Evolutionary conservation across 2,888 invertebrate genomes (phyloP).

Genomic region (Leptopilina drosophilae): DNA sequence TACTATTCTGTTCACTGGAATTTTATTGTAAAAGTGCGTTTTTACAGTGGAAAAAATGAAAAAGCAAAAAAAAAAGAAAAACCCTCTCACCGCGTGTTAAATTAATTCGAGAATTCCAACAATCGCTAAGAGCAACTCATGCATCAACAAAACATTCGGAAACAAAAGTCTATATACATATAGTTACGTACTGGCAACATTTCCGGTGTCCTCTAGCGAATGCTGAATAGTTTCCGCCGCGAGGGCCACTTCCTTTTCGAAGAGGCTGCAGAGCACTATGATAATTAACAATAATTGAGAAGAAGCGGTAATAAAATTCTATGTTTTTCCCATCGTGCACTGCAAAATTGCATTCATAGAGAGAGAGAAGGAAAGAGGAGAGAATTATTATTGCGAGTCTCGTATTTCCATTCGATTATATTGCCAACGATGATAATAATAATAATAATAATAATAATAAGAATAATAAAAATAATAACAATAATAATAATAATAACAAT

Average conservation of each 20-base stretch:
- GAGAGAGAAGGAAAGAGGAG: not conserved
- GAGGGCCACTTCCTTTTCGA: slow-evolving; percentile 47
- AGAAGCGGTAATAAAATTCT: slow-evolving; percentile 17
- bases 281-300: slow-evolving; percentile 22
- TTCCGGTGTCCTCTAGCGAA: slow-evolving; percentile 53
- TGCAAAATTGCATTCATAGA: slow-evolving; percentile 1
- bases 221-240: slow-evolving; percentile 51
- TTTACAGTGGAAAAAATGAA: not conserved
- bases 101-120: slow-evolving; percentile 11
- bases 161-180: not conserved
- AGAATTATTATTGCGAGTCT: slow-evolving; percentile 15
- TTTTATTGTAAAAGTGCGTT: not conserved
- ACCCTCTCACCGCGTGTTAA: not conserved
- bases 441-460: too few relatives aligned
- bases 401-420: slow-evolving; percentile 17
- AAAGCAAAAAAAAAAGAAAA: not conserved
- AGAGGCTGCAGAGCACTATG: slow-evolving; percentile 18
- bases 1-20: too few relatives aligned
- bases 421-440: not conserved
- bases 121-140: not conserved
- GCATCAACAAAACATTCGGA: slow-evolving; percentile 24
- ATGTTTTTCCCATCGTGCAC: not conserved
- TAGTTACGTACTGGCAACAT: slow-evolving; percentile 33
- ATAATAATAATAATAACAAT: too few relatives aligned
- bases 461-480: too few relatives aligned